Conservation (phyloP, 1,140 invertebrate genomes). For the Onthophagus taurus region DNA sequence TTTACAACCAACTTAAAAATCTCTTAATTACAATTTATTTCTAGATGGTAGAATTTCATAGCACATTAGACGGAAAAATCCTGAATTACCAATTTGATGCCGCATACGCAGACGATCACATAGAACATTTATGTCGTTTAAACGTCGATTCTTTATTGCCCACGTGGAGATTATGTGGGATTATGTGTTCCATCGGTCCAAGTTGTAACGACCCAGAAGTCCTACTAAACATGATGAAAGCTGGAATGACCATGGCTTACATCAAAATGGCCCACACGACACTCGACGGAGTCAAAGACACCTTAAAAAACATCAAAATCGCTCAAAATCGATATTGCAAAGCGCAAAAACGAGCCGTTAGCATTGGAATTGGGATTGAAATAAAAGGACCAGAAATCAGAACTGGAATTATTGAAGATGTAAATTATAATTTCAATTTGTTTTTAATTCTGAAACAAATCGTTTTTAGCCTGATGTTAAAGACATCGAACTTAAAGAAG, state of each 20-base stretch:
- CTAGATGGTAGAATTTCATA: constrained; percentile 35
- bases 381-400: constrained; percentile 74
- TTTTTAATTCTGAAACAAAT: no score
- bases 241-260: constrained; percentile 74
- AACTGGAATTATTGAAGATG: constrained; percentile 54
- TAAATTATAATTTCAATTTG: constrained; percentile 2
- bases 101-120: constrained; percentile 25
- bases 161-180: constrained; percentile 22
- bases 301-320: constrained; percentile 54
- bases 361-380: constrained; percentile 65
- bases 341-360: constrained; percentile 47
- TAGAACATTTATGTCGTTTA: constrained; percentile 26
- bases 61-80: constrained; percentile 24
- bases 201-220: constrained; percentile 23
- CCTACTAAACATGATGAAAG: constrained; percentile 64
- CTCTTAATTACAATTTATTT: constrained; percentile 1
- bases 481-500: constrained; percentile 54
- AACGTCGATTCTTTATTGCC: constrained; percentile 24
- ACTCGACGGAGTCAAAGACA: constrained; percentile 59
- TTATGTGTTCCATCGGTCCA: constrained; percentile 26
- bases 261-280: constrained; percentile 67
- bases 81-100: constrained; percentile 28
- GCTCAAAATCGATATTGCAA: constrained; percentile 51
- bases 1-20: not conserved
- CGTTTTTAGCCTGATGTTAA: constrained; percentile 2